Evolutionary conservation across 30 jellyfish, hydroid and myxozoan genomes (phyloP).

Genomic region (Cassiopea xamachana): DNA sequence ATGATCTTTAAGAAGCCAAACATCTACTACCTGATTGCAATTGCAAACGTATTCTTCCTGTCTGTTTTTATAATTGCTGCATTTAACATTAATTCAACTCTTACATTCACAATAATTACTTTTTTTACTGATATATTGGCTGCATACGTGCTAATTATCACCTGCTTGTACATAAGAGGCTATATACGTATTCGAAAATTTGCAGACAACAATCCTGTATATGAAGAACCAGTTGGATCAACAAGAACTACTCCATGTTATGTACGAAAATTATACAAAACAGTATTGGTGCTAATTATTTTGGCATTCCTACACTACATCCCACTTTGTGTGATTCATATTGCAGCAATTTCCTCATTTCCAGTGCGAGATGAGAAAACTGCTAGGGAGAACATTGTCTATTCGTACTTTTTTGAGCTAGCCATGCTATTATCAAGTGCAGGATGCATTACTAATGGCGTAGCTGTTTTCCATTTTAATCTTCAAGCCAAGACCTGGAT

Average conservation of each 20-base stretch:
- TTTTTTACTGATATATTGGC: no score
- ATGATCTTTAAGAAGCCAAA: neutral
- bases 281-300: neutral
- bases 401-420: neutral
- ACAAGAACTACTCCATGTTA: neutral
- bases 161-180: neutral
- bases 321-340: neutral
- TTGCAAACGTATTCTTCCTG: neutral
- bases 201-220: slow-evolving; percentile 7
- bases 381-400: neutral
- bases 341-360: neutral
- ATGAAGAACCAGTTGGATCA: neutral
- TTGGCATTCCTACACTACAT: neutral
- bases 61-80: neutral
- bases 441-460: neutral
- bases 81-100: neutral
- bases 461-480: slow-evolving; percentile 1
- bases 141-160: neutral
- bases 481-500: slow-evolving; percentile 5
- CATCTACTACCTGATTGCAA: neutral
- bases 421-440: neutral
- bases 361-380: neutral
- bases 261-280: slow-evolving; percentile 1
- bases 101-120: neutral
- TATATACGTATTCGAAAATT: slow-evolving; percentile 14